phyloP scores from a whole-genome alignment of 1,140 invertebrate species.

The Spodoptera frugiperda region DNA sequence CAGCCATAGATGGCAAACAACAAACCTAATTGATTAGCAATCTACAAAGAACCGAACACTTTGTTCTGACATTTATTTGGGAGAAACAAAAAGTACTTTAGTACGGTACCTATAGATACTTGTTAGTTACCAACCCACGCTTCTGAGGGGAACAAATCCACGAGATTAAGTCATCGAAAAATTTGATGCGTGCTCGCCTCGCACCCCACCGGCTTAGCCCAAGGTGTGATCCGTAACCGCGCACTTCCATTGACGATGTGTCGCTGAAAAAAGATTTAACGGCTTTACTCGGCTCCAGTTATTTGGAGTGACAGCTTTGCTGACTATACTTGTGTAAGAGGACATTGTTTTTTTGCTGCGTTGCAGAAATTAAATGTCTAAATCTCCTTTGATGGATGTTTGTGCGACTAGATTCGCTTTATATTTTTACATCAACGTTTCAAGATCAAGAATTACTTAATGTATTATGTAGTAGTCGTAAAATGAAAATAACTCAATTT shows the following conservation, averaged over 20 bases:
- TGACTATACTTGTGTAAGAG: conserved; percentile 33
- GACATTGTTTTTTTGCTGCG: conserved; percentile 38
- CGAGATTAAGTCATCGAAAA: conserved; percentile 61
- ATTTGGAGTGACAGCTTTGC: conserved; percentile 46
- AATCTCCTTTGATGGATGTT: too few relatives aligned
- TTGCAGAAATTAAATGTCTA: background rate
- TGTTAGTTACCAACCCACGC: conserved; percentile 45
- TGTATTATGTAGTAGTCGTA: too few relatives aligned
- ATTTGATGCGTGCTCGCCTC: conserved; percentile 64
- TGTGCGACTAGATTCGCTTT: too few relatives aligned
- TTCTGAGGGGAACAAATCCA: conserved; percentile 50
- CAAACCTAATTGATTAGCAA: too few relatives aligned
- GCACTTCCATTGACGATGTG: conserved; percentile 51
- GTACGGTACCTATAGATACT: background rate
- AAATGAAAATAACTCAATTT: too few relatives aligned
- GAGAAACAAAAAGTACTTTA: too few relatives aligned
- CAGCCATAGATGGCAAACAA: too few relatives aligned
- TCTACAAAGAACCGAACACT: too few relatives aligned
- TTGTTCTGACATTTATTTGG: too few relatives aligned
- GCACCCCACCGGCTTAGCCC: conserved; percentile 59
- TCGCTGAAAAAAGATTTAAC: conserved; percentile 57
- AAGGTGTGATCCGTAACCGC: conserved; percentile 52
- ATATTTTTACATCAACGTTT: too few relatives aligned
- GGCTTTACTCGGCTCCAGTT: conserved; percentile 41
- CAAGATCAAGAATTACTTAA: too few relatives aligned